phyloP scores from a whole-genome alignment of 2,113 vertebrate species.

The Kryptolebias marmoratus region DNA sequence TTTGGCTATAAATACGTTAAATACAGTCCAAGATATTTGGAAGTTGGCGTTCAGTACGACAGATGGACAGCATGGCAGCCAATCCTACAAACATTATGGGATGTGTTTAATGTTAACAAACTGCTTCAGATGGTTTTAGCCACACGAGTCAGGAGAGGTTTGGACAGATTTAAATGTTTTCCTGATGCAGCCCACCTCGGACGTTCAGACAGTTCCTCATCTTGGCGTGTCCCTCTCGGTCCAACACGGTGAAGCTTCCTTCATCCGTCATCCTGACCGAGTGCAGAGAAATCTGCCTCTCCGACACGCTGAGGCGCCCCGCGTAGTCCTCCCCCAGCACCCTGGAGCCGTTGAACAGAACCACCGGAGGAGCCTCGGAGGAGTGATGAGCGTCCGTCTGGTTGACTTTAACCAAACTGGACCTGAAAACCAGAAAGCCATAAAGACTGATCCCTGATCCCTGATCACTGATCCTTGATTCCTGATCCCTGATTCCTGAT shows the following conservation, averaged over 20 bases:
- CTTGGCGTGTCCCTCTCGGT: slow-evolving; percentile 65
- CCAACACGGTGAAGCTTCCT: slow-evolving; percentile 78
- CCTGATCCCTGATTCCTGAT: no score
- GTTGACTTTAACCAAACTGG: slow-evolving; percentile 39
- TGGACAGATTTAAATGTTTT: no score
- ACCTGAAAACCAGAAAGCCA: slow-evolving; percentile 15
- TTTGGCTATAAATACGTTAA: no score
- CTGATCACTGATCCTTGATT: no score
- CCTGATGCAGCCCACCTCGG: slow-evolving; percentile 64
- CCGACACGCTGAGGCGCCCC: slow-evolving; percentile 63
- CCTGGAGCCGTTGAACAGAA: slow-evolving; percentile 67
- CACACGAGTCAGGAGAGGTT: no score
- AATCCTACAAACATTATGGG: no score
- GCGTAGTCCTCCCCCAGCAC: slow-evolving; percentile 61
- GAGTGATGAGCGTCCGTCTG: slow-evolving; percentile 40
- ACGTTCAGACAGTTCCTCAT: slow-evolving; percentile 79
- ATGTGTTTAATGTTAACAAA: no score
- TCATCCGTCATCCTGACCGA: slow-evolving; percentile 73
- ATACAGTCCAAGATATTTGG: no score
- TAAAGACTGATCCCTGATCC: no score
- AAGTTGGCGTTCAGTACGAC: no score
- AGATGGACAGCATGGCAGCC: no score
- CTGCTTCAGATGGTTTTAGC: no score
- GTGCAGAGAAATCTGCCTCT: slow-evolving; percentile 68
- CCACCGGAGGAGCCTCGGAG: slow-evolving; percentile 43